Conservation (phyloP, 1,140 invertebrate genomes). For the Lucilia cuprina region DNA sequence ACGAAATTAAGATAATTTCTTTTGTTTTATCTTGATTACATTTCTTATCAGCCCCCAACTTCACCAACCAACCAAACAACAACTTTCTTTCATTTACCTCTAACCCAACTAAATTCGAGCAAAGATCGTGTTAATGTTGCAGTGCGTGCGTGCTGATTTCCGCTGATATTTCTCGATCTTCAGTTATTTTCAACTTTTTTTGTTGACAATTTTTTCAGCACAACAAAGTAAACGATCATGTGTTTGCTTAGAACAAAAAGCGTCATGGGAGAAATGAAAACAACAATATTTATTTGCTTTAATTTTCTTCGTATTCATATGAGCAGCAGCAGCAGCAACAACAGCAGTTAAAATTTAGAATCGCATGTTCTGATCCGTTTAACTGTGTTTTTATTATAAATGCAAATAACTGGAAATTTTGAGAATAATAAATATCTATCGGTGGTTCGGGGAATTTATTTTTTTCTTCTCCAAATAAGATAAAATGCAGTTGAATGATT, state of each 20-base stretch:
- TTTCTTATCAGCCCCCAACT: background rate
- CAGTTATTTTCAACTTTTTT: background rate
- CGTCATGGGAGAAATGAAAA: background rate
- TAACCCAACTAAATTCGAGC: background rate
- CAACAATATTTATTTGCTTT: background rate
- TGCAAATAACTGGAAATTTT: background rate
- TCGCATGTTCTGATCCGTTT: background rate
- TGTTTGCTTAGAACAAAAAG: background rate
- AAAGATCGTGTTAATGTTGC: background rate
- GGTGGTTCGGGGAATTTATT: background rate
- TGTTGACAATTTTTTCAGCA: background rate
- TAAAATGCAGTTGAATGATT: too few species aligned
- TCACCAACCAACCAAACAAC: background rate
- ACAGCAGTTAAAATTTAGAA: background rate
- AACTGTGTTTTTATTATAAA: background rate
- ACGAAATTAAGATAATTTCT: background rate
- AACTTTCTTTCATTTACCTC: background rate
- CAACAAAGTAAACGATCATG: background rate
- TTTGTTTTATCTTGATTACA: background rate
- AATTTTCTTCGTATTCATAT: too few species aligned
- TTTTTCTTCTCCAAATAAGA: background rate
- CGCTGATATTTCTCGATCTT: background rate
- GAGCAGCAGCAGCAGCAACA: too few species aligned
- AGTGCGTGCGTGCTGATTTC: background rate
- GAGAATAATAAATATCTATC: background rate